These are phyloP conservation scores for Daktulosphaira vitifoliae DNA, from an alignment of 1,140 invertebrate genomes.

Conservation along the genomic window DNA sequence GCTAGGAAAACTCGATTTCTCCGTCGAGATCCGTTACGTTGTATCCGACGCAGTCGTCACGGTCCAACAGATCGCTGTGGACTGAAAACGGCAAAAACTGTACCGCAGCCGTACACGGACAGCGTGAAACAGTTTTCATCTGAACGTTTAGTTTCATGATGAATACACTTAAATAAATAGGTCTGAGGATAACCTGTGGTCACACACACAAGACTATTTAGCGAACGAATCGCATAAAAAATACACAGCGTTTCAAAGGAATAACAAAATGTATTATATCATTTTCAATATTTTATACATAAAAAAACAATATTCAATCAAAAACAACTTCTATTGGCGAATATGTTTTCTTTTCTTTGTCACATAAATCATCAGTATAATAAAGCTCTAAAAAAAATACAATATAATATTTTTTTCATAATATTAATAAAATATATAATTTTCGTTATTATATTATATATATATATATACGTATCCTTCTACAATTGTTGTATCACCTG, in stretches of 20 bases:
- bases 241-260: constrained; percentile 1
- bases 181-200: too few species aligned
- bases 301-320: constrained; percentile 15
- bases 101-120: too few species aligned
- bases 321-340: constrained; percentile 30
- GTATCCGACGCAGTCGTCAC: too few species aligned
- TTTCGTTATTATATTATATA: constrained; percentile 8
- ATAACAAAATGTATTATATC: constrained; percentile 31
- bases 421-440: constrained; percentile 18
- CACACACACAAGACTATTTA: too few species aligned
- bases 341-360: constrained; percentile 9
- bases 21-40: too few species aligned
- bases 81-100: too few species aligned
- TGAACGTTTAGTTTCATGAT: too few species aligned
- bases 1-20: too few species aligned
- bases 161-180: too few species aligned
- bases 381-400: constrained; percentile 34
- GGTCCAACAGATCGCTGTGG: too few species aligned
- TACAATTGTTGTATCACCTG: constrained; percentile 25
- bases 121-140: too few species aligned
- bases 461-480: constrained; percentile 22
- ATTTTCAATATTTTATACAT: constrained; percentile 26
- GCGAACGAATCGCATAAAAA: too few species aligned
- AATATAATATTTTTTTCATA: constrained; percentile 17
- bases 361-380: constrained; percentile 20